Conservation (phyloP, 2,113 vertebrate species). For the Lagopus leucura region DNA sequence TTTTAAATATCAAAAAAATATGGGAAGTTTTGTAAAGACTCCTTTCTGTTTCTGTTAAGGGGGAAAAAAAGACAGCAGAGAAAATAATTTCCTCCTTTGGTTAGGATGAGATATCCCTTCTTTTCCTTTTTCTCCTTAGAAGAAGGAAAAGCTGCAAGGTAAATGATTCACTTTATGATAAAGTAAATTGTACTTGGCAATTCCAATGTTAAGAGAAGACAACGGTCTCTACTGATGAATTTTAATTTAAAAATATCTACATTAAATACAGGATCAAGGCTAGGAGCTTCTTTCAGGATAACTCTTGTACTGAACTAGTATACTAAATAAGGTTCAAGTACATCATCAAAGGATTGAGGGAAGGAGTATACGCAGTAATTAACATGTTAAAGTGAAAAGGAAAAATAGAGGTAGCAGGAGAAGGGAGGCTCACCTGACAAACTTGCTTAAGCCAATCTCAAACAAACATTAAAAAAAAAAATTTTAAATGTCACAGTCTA, state of each 20-base stretch:
- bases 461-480: neutral
- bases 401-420: neutral
- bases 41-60: neutral
- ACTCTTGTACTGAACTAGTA: neutral
- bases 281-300: neutral
- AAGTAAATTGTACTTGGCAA: neutral
- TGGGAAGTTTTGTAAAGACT: neutral
- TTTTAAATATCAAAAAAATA: neutral
- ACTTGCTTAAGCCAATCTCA: neutral
- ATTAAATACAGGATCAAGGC: neutral
- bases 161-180: neutral
- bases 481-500: neutral
- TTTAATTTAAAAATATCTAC: neutral
- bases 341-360: neutral
- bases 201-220: neutral
- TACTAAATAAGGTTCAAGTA: neutral
- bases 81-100: neutral
- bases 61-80: neutral
- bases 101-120: neutral
- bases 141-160: neutral
- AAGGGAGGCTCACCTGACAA: neutral
- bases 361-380: neutral
- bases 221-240: neutral
- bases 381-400: neutral
- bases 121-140: neutral